Evolutionary conservation across 2,888 invertebrate genomes (phyloP), one percentile per base, ranked within the genome.

Genomic region (Timema podura): DNA sequence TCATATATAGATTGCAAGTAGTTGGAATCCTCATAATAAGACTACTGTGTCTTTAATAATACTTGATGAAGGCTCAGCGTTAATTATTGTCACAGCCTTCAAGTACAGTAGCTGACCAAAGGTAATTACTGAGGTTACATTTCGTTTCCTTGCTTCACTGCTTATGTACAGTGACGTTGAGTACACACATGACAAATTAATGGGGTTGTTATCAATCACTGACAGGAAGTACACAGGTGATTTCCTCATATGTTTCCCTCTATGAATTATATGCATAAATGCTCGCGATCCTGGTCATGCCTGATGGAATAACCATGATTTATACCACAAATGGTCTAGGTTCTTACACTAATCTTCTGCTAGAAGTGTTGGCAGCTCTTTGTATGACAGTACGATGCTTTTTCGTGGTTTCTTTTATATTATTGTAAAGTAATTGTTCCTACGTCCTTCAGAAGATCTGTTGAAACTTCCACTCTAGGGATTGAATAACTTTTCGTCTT

Each of bases 401-500:
- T 16, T 9, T 15, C 30, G 5, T 15, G 30, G 16, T 45, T 66
- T 66, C 15, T 44, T 1, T 9, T 66, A 66, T 48, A 16, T n/a
- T n/a, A 66, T 30, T 66, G 48, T 13, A 48, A 49, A 30, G 48
- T n/a, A 48, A 66, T 48, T 51, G 48, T 48, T 46, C 66, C 66
- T 44, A 66, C 66, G 48, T 51, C 67, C 2, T n/a, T 48, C 48
- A 66, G 44, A 45, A 48, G 49, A 48, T 66, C 6, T n/a, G 48
- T 48, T 11, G 49, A 66, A 49, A 49, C 67, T 66, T 66, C 44
- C 47, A 48, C 46, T 66, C 68, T 57, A 9, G 54, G 65, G 2
- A 69, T 67, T 61, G 30, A 2, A 61, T 61, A 11, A 7, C 64
- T 57, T 61, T 47, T 67, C 13, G 46, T 51, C 15, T 73, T 68